Evolutionary conservation across 30 jellyfish, hydroid and myxozoan genomes (phyloP).

Genomic region (Clytia hemisphaerica): DNA sequence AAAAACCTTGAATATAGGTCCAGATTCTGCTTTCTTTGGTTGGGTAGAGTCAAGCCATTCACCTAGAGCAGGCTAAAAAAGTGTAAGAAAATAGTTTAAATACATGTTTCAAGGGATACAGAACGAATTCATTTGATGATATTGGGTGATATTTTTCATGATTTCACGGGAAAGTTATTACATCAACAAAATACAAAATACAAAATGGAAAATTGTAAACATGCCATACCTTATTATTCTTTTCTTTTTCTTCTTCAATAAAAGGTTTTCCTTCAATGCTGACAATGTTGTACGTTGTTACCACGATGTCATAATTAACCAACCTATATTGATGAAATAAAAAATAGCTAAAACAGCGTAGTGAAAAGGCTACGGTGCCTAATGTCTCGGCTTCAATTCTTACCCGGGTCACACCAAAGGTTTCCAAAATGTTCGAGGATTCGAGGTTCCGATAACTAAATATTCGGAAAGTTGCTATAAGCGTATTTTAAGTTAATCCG

Average conservation of each 20-base stretch:
- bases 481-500: too few species aligned
- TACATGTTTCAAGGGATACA: neutral
- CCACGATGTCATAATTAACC: constrained; percentile 63
- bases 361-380: neutral
- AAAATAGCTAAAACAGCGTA: neutral
- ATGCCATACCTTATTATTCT: constrained; percentile 32
- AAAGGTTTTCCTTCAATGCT: constrained; percentile 60
- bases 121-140: too few species aligned
- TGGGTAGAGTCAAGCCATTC: constrained; percentile 22
- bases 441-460: too few species aligned
- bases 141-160: too few species aligned
- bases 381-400: too few species aligned
- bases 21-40: constrained; percentile 25
- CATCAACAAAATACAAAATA: too few species aligned
- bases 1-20: constrained; percentile 45
- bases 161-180: too few species aligned
- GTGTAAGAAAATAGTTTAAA: neutral
- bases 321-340: constrained; percentile 31
- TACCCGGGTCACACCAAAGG: too few species aligned
- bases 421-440: too few species aligned
- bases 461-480: too few species aligned
- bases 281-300: constrained; percentile 77
- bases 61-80: constrained; percentile 5
- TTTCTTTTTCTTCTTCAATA: constrained; percentile 28
- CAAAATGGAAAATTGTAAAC: too few species aligned